Evolutionary conservation across 2,113 vertebrate species (phyloP).

Genomic region (Clupea harengus): DNA sequence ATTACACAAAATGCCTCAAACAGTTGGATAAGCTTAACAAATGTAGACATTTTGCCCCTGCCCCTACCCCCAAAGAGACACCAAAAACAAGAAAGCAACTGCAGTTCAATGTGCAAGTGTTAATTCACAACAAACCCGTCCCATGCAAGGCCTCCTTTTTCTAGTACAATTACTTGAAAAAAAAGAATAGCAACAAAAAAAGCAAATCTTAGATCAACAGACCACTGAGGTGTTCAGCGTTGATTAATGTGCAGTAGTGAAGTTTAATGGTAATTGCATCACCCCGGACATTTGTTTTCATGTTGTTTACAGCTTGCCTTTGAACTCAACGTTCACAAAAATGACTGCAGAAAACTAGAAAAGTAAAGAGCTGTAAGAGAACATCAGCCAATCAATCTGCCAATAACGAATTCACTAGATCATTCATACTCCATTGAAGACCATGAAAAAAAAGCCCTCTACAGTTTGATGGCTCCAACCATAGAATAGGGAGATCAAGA

Average conservation of each 20-base stretch:
- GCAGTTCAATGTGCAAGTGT: conserved; percentile 78
- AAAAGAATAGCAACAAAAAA: not conserved
- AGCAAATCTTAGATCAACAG: not conserved
- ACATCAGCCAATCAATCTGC: conserved; percentile 27
- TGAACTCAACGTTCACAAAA: conserved; percentile 24
- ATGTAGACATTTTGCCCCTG: no score
- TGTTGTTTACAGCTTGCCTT: conserved; percentile 5
- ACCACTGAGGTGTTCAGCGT: not conserved
- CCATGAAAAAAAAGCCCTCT: not conserved
- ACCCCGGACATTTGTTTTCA: not conserved
- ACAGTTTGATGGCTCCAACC: conserved; percentile 37
- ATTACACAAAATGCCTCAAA: not conserved
- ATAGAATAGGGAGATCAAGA: not conserved
- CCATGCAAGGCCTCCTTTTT: conserved; percentile 35
- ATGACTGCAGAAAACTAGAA: not conserved
- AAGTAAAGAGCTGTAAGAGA: conserved; percentile 24
- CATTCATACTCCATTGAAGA: not conserved
- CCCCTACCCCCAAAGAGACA: not conserved
- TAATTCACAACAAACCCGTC: conserved; percentile 54
- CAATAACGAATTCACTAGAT: not conserved
- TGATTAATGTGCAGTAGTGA: conserved; percentile 12
- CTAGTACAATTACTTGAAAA: not conserved
- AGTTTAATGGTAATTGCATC: not conserved
- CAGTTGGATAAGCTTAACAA: no score
- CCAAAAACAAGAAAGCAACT: conserved; percentile 57